A percentile compares a stretch with the other conserved stretches of the same genome.
Conservation (phyloP, 64 coral and sea anemone genomes). For the Astreopora myriophthalma region DNA sequence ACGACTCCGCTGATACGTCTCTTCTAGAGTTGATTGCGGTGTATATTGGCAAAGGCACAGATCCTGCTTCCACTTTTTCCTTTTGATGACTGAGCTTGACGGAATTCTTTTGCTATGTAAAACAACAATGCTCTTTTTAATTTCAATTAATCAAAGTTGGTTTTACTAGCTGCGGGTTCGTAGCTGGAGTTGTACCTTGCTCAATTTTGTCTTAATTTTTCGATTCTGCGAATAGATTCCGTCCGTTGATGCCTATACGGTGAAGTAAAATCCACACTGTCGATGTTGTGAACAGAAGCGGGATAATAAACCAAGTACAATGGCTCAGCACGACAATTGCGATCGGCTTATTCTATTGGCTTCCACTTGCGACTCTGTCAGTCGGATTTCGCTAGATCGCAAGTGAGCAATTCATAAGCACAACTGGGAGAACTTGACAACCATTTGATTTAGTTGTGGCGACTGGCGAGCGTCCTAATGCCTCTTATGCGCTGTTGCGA, state of each 20-base stretch:
- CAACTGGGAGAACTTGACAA: too few species aligned
- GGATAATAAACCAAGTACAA: constrained; percentile 12
- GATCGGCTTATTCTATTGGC: too few species aligned
- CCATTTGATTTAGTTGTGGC: too few species aligned
- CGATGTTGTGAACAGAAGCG: constrained; percentile 62
- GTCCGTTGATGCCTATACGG: constrained; percentile 21
- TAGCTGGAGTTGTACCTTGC: too few species aligned
- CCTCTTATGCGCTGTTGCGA: too few species aligned
- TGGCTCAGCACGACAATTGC: too few species aligned
- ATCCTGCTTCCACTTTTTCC: neutral
- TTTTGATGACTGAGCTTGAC: constrained; percentile 47
- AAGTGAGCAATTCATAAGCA: too few species aligned
- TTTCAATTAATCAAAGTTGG: neutral
- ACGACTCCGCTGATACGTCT: constrained; percentile 51
- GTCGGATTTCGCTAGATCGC: too few species aligned
- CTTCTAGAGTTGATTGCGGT: constrained; percentile 57
- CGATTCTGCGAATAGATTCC: constrained; percentile 40
- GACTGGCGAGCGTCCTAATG: too few species aligned
- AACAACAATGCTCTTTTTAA: neutral
- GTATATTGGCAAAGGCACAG: constrained; percentile 68
- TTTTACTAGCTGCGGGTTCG: neutral
- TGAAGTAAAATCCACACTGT: too few species aligned
- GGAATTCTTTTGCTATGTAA: constrained; percentile 35
- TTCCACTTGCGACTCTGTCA: too few species aligned
- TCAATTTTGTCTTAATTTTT: too few species aligned